Conservation (phyloP, 1,140 invertebrate species). For the Chymomyza costata region DNA sequence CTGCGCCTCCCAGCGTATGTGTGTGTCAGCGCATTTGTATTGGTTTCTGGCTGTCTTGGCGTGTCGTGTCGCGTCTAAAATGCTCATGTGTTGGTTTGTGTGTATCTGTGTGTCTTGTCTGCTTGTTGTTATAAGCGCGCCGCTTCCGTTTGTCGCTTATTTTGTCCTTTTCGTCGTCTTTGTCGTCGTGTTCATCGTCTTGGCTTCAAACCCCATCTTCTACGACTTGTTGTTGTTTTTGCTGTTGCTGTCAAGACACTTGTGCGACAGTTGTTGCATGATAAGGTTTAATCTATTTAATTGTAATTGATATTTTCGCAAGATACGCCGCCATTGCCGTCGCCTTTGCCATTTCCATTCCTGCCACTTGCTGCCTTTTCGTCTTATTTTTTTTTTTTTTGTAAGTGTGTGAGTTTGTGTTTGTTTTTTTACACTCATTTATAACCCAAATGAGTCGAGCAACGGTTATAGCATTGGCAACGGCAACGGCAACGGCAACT, state of each 20-base stretch:
- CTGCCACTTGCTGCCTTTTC: neutral
- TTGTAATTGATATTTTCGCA: constrained; percentile 72
- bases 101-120: constrained; percentile 40
- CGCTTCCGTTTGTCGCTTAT: constrained; percentile 20
- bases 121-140: constrained; percentile 35
- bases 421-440: constrained; percentile 38
- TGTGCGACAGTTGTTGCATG: constrained; percentile 71
- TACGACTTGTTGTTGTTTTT: constrained; percentile 26
- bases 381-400: constrained; percentile 2
- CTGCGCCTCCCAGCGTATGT: constrained; percentile 19
- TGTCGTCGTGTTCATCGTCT: too few species aligned
- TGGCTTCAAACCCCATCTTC: too few species aligned
- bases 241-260: constrained; percentile 56
- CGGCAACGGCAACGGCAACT: constrained; percentile 32
- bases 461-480: constrained; percentile 38
- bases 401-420: neutral
- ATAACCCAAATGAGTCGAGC: constrained; percentile 64
- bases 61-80: neutral
- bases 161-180: constrained; percentile 9
- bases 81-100: constrained; percentile 2
- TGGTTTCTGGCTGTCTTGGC: constrained; percentile 29
- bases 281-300: constrained; percentile 73
- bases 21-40: constrained; percentile 32
- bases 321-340: constrained; percentile 47
- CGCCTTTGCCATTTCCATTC: constrained; percentile 11